Base-by-base conservation (phyloP, 2,888 invertebrate species). In the Sericinus montela region DNA sequence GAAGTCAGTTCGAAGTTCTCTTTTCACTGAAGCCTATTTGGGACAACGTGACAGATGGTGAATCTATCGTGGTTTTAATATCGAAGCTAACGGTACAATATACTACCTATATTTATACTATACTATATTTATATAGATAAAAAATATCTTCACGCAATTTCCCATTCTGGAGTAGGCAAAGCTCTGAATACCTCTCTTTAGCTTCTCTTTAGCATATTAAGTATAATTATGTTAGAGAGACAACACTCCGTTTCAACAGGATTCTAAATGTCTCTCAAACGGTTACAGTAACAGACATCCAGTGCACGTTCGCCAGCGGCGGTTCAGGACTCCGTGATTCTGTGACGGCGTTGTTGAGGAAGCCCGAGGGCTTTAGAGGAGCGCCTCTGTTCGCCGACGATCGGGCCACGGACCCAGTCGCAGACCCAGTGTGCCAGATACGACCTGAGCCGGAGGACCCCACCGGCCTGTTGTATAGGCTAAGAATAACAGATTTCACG, bases 371-470 rank as follows among this genome's bases (percentile, higher is more conserved):
- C 1, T 97, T 97, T 82, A 92, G 94, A 63, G 96, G 96, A 0
- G 90, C 92, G 34, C 96, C 96, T 8, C 90, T 96, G 42, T 96
- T 97, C 73, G 96, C 96, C 0, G 96, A 96, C 71, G 96, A 96
- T 75, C 90, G 95, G 32, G 91, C 91, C 9, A 93, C 94, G 1
- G 93, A 95, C 72, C 94, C 95, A 1, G 88, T 93, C 51, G 90
- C 83, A 2, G 95, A 96, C 75, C 88, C 92, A n/a, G 84, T 92
- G 54, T 97, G 96, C 71, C 93, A 95, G 74, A 95, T 96, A 59
- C 87, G 93, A 59, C 93, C 92, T 0, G 95, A 96, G 67, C 80
- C 91, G 0, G 90, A 90, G 44, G 96, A 96, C 77, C 86, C 92
- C 0, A 90, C 93, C 0, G 93, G 93, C 32, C 86, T 95, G 45